Base-by-base conservation (phyloP, 2,888 invertebrate genomes). In the Lampropteryx suffumata region DNA sequence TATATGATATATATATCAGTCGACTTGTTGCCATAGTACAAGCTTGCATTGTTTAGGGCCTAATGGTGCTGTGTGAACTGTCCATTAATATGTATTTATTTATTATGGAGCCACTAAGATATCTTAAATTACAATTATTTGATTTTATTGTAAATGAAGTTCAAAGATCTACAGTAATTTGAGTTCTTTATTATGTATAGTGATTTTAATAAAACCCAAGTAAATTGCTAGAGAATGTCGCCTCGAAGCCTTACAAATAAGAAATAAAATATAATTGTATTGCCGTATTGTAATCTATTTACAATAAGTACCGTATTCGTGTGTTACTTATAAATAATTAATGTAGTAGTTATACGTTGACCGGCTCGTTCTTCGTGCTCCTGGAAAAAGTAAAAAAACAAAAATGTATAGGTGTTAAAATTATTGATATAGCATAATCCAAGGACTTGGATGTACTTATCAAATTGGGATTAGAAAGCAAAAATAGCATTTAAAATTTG, bases 301-400 rank as follows among this genome's bases (percentile, higher is more conserved):
- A 54, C 37, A 46, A 34, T 50, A 45, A 35, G n/a, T n/a, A n/a
- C 10, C 47, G 34, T 53, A 47, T 42, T 43, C 32, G 8, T 36
- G 35, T 37, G 34, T 39, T 21, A 33, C 28, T 36, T 29, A 27
- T 29, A 37, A 7, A 8, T 26, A 24, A 24, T 35, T 11, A 13
- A 21, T 33, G 21, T 35, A 28, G 7, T 44, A 34, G 17, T 57
- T 70, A 78, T 2, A 73, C 77, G 37, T 73, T 71, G 7, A 65
- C 74, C 2, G 74, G 73, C 47, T 76, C 72, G 47, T 57, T 65
- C 62, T 76, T 72, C 26, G 69, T 70, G 8, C 67, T 61, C 59
- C 79, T 80, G 76, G 1, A 24, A 75, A 76, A 35, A 9, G 36
- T 17, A 3, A 4, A 17, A 17, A 17, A 17, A 3, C 17, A 2